Conservation (phyloP, 2,888 invertebrate species). For the Microctonus aethiopoides region DNA sequence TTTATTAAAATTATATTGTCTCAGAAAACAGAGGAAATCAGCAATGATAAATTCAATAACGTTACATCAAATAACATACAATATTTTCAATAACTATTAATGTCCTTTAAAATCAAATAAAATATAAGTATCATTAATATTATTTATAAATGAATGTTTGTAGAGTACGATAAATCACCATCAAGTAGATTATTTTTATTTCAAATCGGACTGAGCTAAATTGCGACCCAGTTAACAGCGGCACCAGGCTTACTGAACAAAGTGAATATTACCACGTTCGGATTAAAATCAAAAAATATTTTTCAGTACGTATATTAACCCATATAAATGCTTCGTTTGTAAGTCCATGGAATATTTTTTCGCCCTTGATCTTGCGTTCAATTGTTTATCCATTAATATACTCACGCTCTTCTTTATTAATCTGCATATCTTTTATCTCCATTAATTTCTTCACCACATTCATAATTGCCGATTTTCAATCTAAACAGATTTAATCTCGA, state of each 20-base stretch:
- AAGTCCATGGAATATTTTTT: neutral
- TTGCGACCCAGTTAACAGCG: conserved; percentile 27
- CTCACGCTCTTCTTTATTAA: conserved; percentile 66
- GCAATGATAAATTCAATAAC: neutral
- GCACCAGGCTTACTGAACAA: neutral
- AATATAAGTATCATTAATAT: neutral
- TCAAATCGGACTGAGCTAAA: neutral
- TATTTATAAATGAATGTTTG: conserved; percentile 5
- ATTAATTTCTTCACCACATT: conserved; percentile 27
- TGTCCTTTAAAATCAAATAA: neutral
- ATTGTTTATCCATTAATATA: conserved; percentile 40
- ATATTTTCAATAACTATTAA: neutral
- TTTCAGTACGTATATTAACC: too few relatives aligned
- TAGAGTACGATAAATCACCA: conserved; percentile 5
- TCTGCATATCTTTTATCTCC: conserved; percentile 21
- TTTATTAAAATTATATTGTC: neutral
- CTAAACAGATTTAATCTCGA: neutral
- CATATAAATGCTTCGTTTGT: conserved; percentile 17
- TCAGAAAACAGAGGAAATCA: neutral
- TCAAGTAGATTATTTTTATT: conserved; percentile 29
- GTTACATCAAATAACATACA: neutral
- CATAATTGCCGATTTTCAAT: conserved; percentile 5
- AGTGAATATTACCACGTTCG: conserved; percentile 4
- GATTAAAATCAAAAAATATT: too few relatives aligned
- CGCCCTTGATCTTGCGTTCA: too few relatives aligned